Evolutionary conservation across 2,888 invertebrate genomes (phyloP).

Genomic region (Drosophila mulleri): DNA sequence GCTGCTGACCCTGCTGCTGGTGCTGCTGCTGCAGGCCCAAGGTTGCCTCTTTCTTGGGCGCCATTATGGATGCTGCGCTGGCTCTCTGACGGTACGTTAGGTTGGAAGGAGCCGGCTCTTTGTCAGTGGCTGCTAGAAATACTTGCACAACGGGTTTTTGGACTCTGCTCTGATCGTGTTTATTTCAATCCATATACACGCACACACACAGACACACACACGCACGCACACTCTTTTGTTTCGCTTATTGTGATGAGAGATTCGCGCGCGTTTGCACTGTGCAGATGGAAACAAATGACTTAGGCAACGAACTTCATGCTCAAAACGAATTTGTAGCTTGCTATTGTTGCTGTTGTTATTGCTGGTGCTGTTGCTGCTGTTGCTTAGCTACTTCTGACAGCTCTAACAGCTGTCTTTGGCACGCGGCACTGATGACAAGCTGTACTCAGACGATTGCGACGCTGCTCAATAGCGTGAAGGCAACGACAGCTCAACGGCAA

Average conservation of each 20-base stretch:
- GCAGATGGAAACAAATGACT: conserved; percentile 63
- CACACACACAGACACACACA: conserved; percentile 19
- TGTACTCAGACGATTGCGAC: conserved; percentile 19
- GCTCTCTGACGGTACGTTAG: conserved; percentile 4
- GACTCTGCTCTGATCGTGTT: conserved; percentile 55
- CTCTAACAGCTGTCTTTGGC: conserved; percentile 58
- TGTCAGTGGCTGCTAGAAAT: conserved; percentile 49
- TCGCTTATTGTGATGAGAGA: conserved; percentile 52
- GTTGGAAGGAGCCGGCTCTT: conserved; percentile 45
- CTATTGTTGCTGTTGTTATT: conserved; percentile 12
- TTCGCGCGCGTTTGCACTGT: conserved; percentile 52
- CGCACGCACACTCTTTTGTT: conserved; percentile 44
- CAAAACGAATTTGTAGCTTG: conserved; percentile 19
- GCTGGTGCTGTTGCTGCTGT: conserved; percentile 9
- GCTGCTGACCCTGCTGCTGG: conserved; percentile 52
- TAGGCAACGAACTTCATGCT: conserved; percentile 65
- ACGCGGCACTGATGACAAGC: conserved; percentile 35
- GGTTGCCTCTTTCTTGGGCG: conserved; percentile 76
- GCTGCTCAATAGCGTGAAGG: conserved; percentile 14
- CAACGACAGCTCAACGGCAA: conserved; percentile 17
- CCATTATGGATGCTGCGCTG: conserved; percentile 57
- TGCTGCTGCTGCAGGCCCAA: conserved; percentile 61
- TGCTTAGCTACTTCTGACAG: conserved; percentile 23
- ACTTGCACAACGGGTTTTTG: conserved; percentile 75
- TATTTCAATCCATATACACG: conserved; percentile 51